Evolutionary conservation across 2,888 invertebrate genomes (phyloP).

Genomic region (Cotesia congregata): DNA sequence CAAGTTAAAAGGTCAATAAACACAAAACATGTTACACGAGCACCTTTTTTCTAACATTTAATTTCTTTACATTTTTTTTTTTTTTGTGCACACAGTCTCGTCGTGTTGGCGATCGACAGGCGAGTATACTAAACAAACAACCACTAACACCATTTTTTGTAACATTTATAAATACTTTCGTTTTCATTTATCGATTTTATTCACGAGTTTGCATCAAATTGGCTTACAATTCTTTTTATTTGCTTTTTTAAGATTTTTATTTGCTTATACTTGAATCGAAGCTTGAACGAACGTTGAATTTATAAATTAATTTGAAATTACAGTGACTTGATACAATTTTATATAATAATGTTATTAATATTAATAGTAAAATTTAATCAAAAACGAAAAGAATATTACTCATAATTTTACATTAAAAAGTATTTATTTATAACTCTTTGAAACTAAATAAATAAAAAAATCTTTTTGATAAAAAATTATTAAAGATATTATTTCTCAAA

Average conservation of each 20-base stretch:
- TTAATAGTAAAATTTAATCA: too few relatives aligned
- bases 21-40: slow-evolving; percentile 11
- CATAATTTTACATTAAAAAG: too few relatives aligned
- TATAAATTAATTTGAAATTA: too few relatives aligned
- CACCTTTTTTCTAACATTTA: slow-evolving; percentile 48
- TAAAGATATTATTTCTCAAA: too few relatives aligned
- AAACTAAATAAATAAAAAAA: too few relatives aligned
- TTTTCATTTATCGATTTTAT: not conserved
- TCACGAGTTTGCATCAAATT: not conserved
- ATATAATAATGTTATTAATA: too few relatives aligned
- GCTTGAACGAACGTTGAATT: too few relatives aligned
- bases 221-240: slow-evolving; percentile 8
- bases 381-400: too few relatives aligned
- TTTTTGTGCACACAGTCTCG: slow-evolving; percentile 65
- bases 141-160: not conserved
- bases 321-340: too few relatives aligned
- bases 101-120: slow-evolving; percentile 66
- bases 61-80: slow-evolving; percentile 57
- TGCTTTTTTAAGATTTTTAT: slow-evolving; percentile 12
- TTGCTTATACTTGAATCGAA: too few relatives aligned
- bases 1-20: not conserved
- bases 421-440: too few relatives aligned
- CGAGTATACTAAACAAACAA: slow-evolving; percentile 61
- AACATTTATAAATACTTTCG: not conserved
- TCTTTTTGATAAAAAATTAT: too few relatives aligned